Conservation (phyloP, 2,797 vertebrate species). For the Tenualosa thibaudeaui region DNA sequence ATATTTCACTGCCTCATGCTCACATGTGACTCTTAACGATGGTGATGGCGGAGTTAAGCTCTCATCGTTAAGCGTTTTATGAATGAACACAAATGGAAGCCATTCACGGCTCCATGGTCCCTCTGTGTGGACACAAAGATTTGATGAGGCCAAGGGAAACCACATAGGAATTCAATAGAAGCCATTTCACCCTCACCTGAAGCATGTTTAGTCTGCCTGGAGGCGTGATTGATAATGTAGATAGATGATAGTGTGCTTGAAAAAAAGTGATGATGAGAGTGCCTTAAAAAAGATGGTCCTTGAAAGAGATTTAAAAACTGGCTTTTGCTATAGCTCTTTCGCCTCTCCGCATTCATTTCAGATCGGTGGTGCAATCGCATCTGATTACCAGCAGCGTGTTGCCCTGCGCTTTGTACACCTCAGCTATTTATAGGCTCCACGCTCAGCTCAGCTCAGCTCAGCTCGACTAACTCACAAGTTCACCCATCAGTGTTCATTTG, state of each 20-base stretch:
- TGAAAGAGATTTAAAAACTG: neutral
- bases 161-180: conserved; percentile 46
- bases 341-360: neutral
- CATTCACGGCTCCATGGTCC: neutral
- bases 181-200: conserved; percentile 24
- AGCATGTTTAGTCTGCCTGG: neutral
- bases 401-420: neutral
- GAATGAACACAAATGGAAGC: neutral
- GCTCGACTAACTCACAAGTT: neutral
- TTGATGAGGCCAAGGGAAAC: conserved; percentile 35
- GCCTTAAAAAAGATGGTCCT: neutral
- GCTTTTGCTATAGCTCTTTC: neutral
- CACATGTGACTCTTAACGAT: neutral
- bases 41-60: neutral
- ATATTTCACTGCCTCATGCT: neutral
- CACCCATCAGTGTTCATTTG: neutral
- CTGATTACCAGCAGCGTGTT: neutral
- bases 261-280: neutral
- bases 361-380: neutral
- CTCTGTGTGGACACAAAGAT: neutral
- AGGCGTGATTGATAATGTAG: neutral
- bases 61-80: neutral
- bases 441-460: neutral
- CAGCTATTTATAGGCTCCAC: neutral
- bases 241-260: neutral